phyloP scores from a whole-genome alignment of 2,797 vertebrate genomes.

The Xenops minutus region DNA sequence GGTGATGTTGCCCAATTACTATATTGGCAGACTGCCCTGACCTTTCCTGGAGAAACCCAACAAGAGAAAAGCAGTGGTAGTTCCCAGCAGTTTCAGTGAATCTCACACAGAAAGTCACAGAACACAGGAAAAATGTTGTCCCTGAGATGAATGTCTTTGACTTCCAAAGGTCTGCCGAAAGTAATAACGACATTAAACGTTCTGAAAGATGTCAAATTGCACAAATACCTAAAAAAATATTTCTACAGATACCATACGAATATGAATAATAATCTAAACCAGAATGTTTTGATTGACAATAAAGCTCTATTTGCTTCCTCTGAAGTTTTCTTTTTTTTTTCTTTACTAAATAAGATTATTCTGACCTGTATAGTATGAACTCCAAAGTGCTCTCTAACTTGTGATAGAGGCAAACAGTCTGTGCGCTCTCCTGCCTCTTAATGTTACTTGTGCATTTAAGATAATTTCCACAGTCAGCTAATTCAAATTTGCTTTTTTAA shows the following conservation, averaged over 20 bases:
- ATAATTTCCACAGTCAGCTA: neutral
- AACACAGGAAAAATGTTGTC: neutral
- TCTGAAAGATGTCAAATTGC: neutral
- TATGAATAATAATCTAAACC: neutral
- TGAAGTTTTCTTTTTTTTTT: neutral
- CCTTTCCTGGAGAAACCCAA: neutral
- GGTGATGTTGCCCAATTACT: neutral
- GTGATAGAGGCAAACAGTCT: neutral
- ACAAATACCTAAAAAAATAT: neutral
- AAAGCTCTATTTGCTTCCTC: neutral
- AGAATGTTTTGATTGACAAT: neutral
- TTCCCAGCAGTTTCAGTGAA: conserved; percentile 13
- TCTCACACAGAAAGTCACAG: neutral
- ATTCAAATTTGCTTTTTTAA: neutral
- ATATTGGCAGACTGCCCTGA: neutral
- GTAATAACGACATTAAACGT: neutral
- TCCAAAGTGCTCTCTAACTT: neutral
- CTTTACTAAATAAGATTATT: neutral
- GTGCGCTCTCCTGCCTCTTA: neutral
- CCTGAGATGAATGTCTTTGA: neutral
- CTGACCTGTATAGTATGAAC: neutral
- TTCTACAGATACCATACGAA: neutral
- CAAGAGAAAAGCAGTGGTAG: neutral
- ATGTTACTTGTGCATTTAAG: neutral
- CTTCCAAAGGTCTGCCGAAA: neutral